These are phyloP conservation scores for Trichopria drosophilae DNA, from an alignment of 2,888 invertebrate genomes.

Conservation along the genomic window DNA sequence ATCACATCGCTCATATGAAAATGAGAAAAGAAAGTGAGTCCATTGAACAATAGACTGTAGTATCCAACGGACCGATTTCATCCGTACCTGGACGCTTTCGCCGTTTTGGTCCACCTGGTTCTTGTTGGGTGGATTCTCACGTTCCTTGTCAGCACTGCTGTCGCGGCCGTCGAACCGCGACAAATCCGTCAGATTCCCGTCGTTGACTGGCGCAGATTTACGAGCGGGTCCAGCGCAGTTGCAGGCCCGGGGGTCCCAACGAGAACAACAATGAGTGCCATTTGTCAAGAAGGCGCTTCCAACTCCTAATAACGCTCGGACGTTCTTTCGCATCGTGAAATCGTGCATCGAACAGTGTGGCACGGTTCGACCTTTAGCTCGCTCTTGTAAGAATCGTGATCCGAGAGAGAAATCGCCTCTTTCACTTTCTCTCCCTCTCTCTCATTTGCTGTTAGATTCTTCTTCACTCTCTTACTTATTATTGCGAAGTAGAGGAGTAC, in stretches of 20 bases:
- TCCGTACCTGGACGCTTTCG: no score
- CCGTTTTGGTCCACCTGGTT: not conserved
- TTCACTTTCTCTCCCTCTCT: constrained; percentile 11
- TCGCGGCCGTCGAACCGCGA: constrained; percentile 2
- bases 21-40: no score
- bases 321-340: constrained; percentile 14
- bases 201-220: constrained; percentile 48
- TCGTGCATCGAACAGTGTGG: no score
- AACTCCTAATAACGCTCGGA: constrained; percentile 39
- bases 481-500: constrained; percentile 40
- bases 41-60: no score
- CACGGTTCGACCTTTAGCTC: no score
- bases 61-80: no score
- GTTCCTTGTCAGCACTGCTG: not conserved
- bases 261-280: constrained; percentile 55
- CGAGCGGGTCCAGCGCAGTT: constrained; percentile 42
- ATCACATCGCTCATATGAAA: no score
- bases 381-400: constrained; percentile 14
- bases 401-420: no score
- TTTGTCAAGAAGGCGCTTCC: constrained; percentile 58
- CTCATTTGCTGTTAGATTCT: constrained; percentile 33
- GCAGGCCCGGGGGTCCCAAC: constrained; percentile 45
- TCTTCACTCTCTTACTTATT: constrained; percentile 38
- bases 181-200: constrained; percentile 24
- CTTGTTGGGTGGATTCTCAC: no score